phyloP scores from a whole-genome alignment of 2,888 invertebrate species.

The Bombylius discolor region DNA sequence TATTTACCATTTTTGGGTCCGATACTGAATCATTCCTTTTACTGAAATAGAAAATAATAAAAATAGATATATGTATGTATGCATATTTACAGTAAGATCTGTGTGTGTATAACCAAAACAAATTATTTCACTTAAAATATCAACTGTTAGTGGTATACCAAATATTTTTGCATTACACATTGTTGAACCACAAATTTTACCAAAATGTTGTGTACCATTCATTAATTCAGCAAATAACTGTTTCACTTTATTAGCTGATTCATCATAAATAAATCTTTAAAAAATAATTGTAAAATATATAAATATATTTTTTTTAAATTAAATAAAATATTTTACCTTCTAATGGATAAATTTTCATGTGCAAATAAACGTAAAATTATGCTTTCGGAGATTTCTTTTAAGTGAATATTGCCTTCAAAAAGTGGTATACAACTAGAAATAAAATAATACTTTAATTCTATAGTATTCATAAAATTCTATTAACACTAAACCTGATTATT shows the following conservation, averaged over 20 bases:
- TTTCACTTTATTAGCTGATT: constrained; percentile 20
- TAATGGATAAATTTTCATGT: constrained; percentile 19
- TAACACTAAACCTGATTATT: constrained; percentile 13
- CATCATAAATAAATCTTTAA: constrained; percentile 16
- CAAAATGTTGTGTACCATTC: constrained; percentile 21
- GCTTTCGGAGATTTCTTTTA: constrained; percentile 21
- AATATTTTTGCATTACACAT: constrained; percentile 18
- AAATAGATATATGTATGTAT: neutral
- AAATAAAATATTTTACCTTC: constrained; percentile 4
- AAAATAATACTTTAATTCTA: neutral
- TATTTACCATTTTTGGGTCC: too few relatives aligned
- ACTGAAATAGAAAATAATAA: too few relatives aligned
- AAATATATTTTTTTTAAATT: neutral
- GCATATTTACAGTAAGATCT: constrained; percentile 10
- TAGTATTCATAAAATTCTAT: too few relatives aligned
- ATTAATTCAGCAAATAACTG: constrained; percentile 25
- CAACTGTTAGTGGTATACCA: constrained; percentile 26
- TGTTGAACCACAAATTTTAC: constrained; percentile 18
- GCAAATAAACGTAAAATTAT: constrained; percentile 22
- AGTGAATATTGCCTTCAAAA: constrained; percentile 15
- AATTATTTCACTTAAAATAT: constrained; percentile 24
- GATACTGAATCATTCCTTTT: too few relatives aligned
- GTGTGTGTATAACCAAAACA: constrained; percentile 16
- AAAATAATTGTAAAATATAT: neutral
- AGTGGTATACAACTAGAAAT: constrained; percentile 16